phyloP scores from a whole-genome alignment of 2,113 vertebrate genomes.

The Rhegmatorhina hoffmannsi region DNA sequence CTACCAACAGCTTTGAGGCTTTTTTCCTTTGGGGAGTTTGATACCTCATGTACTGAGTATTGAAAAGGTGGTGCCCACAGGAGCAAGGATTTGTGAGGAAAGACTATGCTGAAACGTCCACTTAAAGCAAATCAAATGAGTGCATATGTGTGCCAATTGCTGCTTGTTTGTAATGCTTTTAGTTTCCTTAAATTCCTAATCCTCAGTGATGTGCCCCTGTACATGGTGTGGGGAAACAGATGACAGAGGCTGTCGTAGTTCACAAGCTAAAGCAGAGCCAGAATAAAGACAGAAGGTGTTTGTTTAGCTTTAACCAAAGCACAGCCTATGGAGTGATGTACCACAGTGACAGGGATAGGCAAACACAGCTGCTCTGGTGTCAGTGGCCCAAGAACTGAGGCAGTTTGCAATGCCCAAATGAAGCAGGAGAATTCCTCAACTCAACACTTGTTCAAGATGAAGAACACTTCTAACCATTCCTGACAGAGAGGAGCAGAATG shows the following conservation, averaged over 20 bases:
- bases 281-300: slow-evolving; percentile 57
- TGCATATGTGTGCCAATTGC: not conserved
- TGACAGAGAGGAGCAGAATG: not conserved
- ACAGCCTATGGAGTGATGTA: not conserved
- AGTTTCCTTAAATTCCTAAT: slow-evolving; percentile 36
- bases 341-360: not conserved
- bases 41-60: not conserved
- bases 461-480: not conserved
- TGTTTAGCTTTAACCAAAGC: slow-evolving; percentile 54
- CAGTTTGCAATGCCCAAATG: not conserved
- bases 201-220: not conserved
- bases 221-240: slow-evolving; percentile 17
- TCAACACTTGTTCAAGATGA: not conserved
- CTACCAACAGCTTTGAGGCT: not conserved
- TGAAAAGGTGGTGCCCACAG: not conserved
- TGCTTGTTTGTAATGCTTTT: slow-evolving; percentile 45
- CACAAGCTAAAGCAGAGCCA: slow-evolving; percentile 36
- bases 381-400: not conserved
- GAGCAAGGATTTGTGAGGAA: not conserved
- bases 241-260: slow-evolving; percentile 22
- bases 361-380: not conserved
- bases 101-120: not conserved
- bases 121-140: slow-evolving; percentile 45
- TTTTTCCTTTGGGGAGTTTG: not conserved
- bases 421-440: not conserved